Evolutionary conservation across 2,113 vertebrate genomes (phyloP).

Genomic region (Tauraco erythrolophus): DNA sequence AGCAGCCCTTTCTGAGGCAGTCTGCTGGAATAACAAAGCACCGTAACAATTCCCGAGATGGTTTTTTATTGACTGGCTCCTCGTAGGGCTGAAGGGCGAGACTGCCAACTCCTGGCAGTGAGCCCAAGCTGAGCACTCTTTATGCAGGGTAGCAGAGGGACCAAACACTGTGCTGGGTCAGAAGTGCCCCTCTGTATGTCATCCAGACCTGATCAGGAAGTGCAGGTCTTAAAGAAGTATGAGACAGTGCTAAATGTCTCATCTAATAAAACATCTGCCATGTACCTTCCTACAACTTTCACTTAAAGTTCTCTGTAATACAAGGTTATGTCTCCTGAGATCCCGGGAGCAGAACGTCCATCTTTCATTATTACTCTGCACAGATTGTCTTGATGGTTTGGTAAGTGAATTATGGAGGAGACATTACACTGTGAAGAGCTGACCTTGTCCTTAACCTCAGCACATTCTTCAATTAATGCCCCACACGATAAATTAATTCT

Average conservation of each 20-base stretch:
- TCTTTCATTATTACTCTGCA: conserved; percentile 32
- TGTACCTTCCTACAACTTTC: background rate
- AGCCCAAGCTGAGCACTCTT: background rate
- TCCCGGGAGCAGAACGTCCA: background rate
- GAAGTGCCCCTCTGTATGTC: background rate
- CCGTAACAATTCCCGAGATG: background rate
- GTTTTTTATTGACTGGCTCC: background rate
- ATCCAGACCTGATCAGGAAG: background rate
- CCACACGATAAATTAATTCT: conserved; percentile 40
- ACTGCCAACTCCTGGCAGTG: background rate
- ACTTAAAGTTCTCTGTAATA: background rate
- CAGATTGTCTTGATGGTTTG: conserved; percentile 35
- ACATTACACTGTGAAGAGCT: background rate
- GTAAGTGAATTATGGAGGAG: conserved; percentile 56
- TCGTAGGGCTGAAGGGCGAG: background rate
- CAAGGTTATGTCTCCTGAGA: conserved; percentile 6
- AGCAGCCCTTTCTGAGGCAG: background rate
- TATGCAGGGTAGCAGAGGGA: background rate
- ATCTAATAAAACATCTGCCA: background rate
- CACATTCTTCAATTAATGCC: conserved; percentile 60
- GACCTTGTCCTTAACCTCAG: conserved; percentile 64
- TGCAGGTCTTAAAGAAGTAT: background rate
- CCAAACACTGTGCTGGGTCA: background rate
- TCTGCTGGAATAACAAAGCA: background rate
- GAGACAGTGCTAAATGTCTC: background rate